These are phyloP conservation scores for Luperina nickerlii DNA, from an alignment of 2,888 invertebrate species.

Conservation along the genomic window DNA sequence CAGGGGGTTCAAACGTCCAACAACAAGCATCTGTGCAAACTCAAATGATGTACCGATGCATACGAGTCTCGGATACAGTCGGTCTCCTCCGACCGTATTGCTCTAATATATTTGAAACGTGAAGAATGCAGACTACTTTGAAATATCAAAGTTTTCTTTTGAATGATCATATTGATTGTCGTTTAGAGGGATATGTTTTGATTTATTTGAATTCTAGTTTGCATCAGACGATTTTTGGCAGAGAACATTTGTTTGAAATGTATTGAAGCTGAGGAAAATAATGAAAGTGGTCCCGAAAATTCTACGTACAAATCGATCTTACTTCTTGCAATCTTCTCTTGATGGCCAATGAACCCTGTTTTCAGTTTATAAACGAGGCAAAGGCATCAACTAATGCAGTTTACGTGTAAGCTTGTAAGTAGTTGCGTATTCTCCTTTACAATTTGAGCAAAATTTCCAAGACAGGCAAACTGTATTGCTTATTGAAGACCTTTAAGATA, in stretches of 20 bases:
- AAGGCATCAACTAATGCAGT: conserved; percentile 48
- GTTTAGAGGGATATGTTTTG: conserved; percentile 8
- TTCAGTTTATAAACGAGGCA: conserved; percentile 39
- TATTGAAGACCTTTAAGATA: conserved; percentile 15
- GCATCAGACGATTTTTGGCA: conserved; percentile 1
- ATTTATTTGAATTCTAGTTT: conserved; percentile 22
- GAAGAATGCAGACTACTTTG: conserved; percentile 7
- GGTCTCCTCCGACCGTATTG: not conserved
- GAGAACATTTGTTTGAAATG: not conserved
- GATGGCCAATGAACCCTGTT: conserved; percentile 33
- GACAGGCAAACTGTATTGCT: not conserved
- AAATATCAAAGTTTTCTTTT: conserved; percentile 5
- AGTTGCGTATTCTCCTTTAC: conserved; percentile 22
- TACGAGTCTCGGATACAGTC: not conserved
- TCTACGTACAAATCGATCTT: not conserved
- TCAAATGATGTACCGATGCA: conserved; percentile 23
- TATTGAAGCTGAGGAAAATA: not conserved
- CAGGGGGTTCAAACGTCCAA: not conserved
- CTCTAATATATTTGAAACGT: conserved; percentile 29
- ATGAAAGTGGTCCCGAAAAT: not conserved
- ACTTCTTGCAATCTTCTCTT: not conserved
- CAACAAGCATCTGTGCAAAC: conserved; percentile 14
- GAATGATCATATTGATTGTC: not conserved
- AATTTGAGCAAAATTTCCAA: conserved; percentile 21
- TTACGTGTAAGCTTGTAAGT: conserved; percentile 43